Conservation (phyloP, 2,888 invertebrate species). For the Sesia apiformis region DNA sequence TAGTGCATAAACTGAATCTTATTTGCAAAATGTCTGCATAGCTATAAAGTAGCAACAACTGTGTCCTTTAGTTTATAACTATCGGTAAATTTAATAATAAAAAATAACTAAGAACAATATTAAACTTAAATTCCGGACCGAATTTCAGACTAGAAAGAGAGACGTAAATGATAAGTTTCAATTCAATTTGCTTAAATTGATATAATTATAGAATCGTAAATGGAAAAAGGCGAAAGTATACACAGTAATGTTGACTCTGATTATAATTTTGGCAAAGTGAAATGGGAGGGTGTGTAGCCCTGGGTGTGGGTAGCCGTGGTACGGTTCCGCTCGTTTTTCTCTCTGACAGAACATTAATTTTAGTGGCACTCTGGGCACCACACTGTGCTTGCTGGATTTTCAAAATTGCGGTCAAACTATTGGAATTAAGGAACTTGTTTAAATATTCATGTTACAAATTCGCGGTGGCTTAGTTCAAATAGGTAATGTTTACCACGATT, state of each 20-base stretch:
- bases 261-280: neutral
- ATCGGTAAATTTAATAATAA: no score
- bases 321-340: slow-evolving; percentile 64
- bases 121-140: no score
- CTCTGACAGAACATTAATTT: slow-evolving; percentile 71
- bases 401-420: slow-evolving; percentile 57
- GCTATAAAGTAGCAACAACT: no score
- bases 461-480: slow-evolving; percentile 6
- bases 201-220: slow-evolving; percentile 2
- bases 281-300: slow-evolving; percentile 3
- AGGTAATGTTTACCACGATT: slow-evolving; percentile 1
- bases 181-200: slow-evolving; percentile 2
- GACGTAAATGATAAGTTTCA: neutral
- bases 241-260: neutral
- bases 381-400: slow-evolving; percentile 45
- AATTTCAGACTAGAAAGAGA: neutral
- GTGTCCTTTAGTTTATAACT: no score
- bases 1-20: no score
- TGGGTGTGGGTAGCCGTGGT: slow-evolving; percentile 27
- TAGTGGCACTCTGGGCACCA: slow-evolving; percentile 57
- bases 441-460: slow-evolving; percentile 28
- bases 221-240: neutral
- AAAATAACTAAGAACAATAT: no score
- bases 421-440: slow-evolving; percentile 31
- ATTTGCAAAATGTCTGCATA: no score